Percentiles rank a stretch among this genome's conserved stretches.
Evolutionary conservation across 2,888 invertebrate species (phyloP).

Genomic region (Seira musarum): DNA sequence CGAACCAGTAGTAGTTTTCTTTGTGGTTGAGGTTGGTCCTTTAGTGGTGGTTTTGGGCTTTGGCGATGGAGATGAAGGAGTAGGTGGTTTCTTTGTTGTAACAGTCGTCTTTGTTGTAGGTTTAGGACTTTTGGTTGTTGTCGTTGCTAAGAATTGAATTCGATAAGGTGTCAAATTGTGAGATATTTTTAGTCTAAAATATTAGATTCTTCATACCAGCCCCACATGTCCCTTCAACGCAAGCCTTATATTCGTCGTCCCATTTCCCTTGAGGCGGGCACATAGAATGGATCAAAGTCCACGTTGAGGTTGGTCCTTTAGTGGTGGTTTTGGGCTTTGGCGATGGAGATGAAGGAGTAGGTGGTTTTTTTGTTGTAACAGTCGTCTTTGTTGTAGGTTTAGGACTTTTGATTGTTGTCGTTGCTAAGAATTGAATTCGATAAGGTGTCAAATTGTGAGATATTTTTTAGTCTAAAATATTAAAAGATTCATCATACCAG

Average conservation of each 20-base stretch:
- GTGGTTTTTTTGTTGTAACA: too few relatives aligned
- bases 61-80: too few relatives aligned
- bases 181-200: too few relatives aligned
- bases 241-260: constrained; percentile 9
- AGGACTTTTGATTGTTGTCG: too few relatives aligned
- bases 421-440: too few relatives aligned
- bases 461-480: not conserved
- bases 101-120: not conserved
- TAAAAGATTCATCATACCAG: not conserved
- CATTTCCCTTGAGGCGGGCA: not conserved
- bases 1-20: not conserved
- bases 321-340: too few relatives aligned
- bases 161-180: too few relatives aligned
- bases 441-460: too few relatives aligned
- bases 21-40: not conserved
- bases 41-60: not conserved
- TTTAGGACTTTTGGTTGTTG: not conserved
- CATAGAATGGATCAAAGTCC: constrained; percentile 3
- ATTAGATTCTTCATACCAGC: not conserved
- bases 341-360: too few relatives aligned
- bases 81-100: not conserved
- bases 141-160: too few relatives aligned
- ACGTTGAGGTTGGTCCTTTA: too few relatives aligned
- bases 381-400: too few relatives aligned
- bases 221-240: constrained; percentile 17